These are phyloP conservation scores for Bacillus rossius DNA, from an alignment of 1,140 invertebrate genomes.

Conservation along the genomic window DNA sequence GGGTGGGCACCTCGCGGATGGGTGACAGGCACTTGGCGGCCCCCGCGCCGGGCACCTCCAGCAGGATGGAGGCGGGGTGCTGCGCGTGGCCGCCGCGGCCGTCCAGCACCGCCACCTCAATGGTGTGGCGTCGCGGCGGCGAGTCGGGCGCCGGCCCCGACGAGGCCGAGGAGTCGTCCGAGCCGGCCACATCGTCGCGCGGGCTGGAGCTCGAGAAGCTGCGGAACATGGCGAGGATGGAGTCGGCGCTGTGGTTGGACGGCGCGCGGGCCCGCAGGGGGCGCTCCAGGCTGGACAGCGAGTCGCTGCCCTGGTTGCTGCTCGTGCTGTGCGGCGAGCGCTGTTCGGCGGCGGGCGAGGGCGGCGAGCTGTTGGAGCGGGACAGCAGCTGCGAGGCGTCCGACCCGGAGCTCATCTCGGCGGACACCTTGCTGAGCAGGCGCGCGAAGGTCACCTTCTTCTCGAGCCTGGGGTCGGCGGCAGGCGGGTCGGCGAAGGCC, in stretches of 20 bases:
- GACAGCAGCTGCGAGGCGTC: slow-evolving; percentile 38
- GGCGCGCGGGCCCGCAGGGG: neutral
- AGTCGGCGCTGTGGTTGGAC: slow-evolving; percentile 55
- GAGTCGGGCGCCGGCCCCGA: slow-evolving; percentile 56
- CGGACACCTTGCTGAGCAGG: slow-evolving; percentile 59
- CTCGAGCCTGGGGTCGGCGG: slow-evolving; percentile 55
- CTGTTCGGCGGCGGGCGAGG: slow-evolving; percentile 10
- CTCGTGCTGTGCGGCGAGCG: slow-evolving; percentile 11
- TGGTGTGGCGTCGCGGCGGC: slow-evolving; percentile 45
- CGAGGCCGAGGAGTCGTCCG: slow-evolving; percentile 54
- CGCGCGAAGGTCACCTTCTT: slow-evolving; percentile 72
- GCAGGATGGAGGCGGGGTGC: slow-evolving; percentile 61
- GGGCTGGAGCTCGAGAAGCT: slow-evolving; percentile 58
- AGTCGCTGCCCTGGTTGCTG: slow-evolving; percentile 14
- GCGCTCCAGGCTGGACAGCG: slow-evolving; percentile 8
- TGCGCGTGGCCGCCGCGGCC: slow-evolving; percentile 44
- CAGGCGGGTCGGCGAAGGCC: slow-evolving; percentile 35
- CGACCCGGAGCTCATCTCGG: slow-evolving; percentile 57
- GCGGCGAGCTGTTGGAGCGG: slow-evolving; percentile 25
- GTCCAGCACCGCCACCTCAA: slow-evolving; percentile 61
- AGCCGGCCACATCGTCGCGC: slow-evolving; percentile 56
- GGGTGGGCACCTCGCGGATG: slow-evolving; percentile 56
- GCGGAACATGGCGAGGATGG: slow-evolving; percentile 65
- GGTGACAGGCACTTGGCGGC: slow-evolving; percentile 59
- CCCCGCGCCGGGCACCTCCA: slow-evolving; percentile 62